Conservation (phyloP, 2,888 invertebrate species). For the Pocota personata region DNA sequence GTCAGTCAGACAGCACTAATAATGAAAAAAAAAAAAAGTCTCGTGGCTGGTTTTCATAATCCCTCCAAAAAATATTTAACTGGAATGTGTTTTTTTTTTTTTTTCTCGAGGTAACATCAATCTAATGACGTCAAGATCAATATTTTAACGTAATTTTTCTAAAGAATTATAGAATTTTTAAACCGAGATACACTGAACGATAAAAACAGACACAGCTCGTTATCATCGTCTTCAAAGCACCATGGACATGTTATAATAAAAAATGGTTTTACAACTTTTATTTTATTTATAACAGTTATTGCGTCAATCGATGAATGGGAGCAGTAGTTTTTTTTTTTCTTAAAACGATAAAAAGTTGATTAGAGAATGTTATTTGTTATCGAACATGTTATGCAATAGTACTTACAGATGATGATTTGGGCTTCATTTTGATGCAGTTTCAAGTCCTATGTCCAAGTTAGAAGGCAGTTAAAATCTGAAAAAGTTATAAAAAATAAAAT, state of each 20-base stretch:
- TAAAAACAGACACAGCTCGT: slow-evolving; percentile 1
- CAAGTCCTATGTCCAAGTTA: slow-evolving; percentile 47
- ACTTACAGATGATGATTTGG: slow-evolving; percentile 69
- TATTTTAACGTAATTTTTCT: background rate
- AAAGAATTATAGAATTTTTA: background rate
- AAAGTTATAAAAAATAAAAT: background rate
- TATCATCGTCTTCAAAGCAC: background rate
- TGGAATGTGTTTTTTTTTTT: background rate
- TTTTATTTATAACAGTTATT: slow-evolving; percentile 28
- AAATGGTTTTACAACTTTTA: slow-evolving; percentile 13
- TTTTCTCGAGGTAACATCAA: background rate
- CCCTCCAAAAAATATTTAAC: background rate
- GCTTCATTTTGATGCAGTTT: slow-evolving; percentile 71
- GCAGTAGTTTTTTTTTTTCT: background rate
- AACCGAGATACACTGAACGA: background rate
- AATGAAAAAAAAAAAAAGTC: slow-evolving; percentile 26
- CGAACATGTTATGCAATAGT: background rate
- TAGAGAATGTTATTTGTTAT: background rate
- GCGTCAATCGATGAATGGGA: slow-evolving; percentile 10
- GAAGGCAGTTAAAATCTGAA: slow-evolving; percentile 38
- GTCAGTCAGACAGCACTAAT: slow-evolving; percentile 13
- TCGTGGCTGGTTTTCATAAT: background rate
- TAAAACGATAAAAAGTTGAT: background rate
- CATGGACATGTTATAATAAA: background rate
- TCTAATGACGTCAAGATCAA: slow-evolving; percentile 23